A percentile compares a stretch with the other conserved stretches of the same genome.
Conservation (phyloP, 2,888 invertebrate genomes). For the Sericinus montela region DNA sequence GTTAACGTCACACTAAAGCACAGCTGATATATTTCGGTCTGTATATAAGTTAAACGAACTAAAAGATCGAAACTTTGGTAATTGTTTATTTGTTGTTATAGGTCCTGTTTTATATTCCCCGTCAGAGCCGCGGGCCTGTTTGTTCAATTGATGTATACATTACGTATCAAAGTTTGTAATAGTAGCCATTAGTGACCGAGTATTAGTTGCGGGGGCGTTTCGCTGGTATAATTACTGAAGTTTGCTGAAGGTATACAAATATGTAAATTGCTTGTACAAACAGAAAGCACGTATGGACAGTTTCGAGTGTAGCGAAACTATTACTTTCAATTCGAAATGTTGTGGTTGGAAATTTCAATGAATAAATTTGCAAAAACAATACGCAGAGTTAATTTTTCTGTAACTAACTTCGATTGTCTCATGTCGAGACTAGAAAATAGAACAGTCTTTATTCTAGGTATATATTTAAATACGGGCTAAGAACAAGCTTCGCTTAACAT, state of each 20-base stretch:
- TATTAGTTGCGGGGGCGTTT: not conserved
- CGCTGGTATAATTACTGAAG: constrained; percentile 1
- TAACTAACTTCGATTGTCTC: too few species aligned
- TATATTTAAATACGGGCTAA: too few species aligned
- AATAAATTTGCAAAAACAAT: too few species aligned
- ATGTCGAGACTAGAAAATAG: too few species aligned
- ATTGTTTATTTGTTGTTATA: constrained; percentile 7
- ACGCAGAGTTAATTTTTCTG: too few species aligned
- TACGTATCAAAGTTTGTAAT: constrained; percentile 1
- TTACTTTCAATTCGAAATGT: too few species aligned
- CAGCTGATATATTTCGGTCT: constrained; percentile 2
- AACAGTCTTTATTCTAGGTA: too few species aligned
- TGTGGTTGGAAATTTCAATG: too few species aligned
- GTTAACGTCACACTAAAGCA: constrained; percentile 9
- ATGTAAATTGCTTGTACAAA: constrained; percentile 9
- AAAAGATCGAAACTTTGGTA: not conserved
- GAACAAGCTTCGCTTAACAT: too few species aligned
- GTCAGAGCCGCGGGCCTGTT: not conserved
- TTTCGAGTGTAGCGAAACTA: not conserved
- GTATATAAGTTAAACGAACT: constrained; percentile 5
- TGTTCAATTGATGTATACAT: not conserved
- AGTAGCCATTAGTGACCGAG: not conserved
- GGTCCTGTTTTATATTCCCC: constrained; percentile 7
- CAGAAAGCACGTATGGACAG: not conserved
- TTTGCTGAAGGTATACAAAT: constrained; percentile 1